Evolutionary conservation across 2,797 vertebrate species (phyloP).

Genomic region (Pseudomugil tenellus): DNA sequence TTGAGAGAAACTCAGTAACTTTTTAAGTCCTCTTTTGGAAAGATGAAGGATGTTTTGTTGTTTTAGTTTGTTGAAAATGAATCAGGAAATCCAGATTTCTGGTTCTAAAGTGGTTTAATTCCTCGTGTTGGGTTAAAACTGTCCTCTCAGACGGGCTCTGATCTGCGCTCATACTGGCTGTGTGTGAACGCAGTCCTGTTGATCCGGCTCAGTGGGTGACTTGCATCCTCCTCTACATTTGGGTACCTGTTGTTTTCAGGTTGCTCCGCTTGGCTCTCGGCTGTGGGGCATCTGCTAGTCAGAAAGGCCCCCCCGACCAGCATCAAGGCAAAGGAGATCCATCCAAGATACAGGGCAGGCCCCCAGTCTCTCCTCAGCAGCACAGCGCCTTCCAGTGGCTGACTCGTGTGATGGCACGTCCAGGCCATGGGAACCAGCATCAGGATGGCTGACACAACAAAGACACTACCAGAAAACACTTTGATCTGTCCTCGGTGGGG

Average conservation of each 20-base stretch:
- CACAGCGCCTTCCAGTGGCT: slow-evolving; percentile 86
- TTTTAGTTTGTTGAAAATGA: slow-evolving; percentile 6
- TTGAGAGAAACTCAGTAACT: background rate
- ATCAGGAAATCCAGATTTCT: slow-evolving; percentile 9
- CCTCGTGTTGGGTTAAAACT: no score
- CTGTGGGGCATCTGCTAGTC: slow-evolving; percentile 83
- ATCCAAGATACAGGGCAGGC: slow-evolving; percentile 88
- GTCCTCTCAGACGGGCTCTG: slow-evolving; percentile 47
- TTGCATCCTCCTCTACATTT: slow-evolving; percentile 23
- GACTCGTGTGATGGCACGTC: slow-evolving; percentile 88
- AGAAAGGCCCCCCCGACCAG: slow-evolving; percentile 85
- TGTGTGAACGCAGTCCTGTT: slow-evolving; percentile 71
- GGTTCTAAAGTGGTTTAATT: no score
- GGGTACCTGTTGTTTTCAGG: slow-evolving; percentile 6
- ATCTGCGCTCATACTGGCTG: slow-evolving; percentile 69
- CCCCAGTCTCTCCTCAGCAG: slow-evolving; percentile 88
- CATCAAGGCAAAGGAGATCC: slow-evolving; percentile 86
- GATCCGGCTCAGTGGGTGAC: slow-evolving; percentile 74
- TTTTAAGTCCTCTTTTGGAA: no score
- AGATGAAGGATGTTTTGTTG: background rate
- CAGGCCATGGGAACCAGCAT: slow-evolving; percentile 89
- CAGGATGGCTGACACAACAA: slow-evolving; percentile 85
- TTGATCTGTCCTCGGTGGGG: slow-evolving; percentile 81
- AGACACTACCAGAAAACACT: slow-evolving; percentile 84
- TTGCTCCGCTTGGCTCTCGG: slow-evolving; percentile 14